Evolutionary conservation across 2,797 vertebrate genomes (phyloP).

Genomic region (Typhlichthys eigenmanni): DNA sequence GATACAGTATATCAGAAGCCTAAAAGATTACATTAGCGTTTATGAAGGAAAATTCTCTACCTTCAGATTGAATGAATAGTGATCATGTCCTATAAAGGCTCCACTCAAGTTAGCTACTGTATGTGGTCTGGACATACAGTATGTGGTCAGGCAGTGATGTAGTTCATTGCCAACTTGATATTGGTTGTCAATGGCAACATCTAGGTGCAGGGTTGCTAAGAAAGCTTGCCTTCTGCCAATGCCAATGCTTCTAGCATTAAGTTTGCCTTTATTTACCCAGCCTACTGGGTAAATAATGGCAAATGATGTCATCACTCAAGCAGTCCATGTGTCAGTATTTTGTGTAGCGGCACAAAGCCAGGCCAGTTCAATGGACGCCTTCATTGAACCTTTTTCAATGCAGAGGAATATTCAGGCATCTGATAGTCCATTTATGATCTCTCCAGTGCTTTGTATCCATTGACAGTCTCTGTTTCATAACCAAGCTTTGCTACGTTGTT

Average conservation of each 20-base stretch:
- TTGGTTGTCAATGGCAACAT: constrained; percentile 27
- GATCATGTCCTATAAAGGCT: constrained; percentile 2
- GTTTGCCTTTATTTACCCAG: not conserved
- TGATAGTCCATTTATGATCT: constrained; percentile 17
- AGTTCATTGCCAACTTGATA: constrained; percentile 3
- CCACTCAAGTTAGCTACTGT: not conserved
- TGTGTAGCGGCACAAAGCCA: constrained; percentile 2
- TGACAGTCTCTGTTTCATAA: constrained; percentile 22
- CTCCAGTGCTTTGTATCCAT: constrained; percentile 32
- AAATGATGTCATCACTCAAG: constrained; percentile 22
- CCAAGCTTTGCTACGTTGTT: constrained; percentile 27
- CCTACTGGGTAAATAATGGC: not conserved
- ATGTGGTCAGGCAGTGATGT: constrained; percentile 12
- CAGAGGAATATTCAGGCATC: constrained; percentile 17
- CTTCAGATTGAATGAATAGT: too few species aligned
- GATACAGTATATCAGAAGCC: too few species aligned
- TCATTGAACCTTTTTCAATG: not conserved
- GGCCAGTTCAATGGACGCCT: constrained; percentile 1
- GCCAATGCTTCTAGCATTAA: too few species aligned
- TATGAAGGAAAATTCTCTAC: too few species aligned
- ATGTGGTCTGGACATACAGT: constrained; percentile 23
- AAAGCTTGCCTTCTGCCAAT: too few species aligned
- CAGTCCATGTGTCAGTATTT: constrained; percentile 17
- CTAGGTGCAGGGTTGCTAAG: constrained; percentile 4
- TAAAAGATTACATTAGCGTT: too few species aligned